phyloP scores from a whole-genome alignment of 2,113 vertebrate species.

The Perognathus longimembris region DNA sequence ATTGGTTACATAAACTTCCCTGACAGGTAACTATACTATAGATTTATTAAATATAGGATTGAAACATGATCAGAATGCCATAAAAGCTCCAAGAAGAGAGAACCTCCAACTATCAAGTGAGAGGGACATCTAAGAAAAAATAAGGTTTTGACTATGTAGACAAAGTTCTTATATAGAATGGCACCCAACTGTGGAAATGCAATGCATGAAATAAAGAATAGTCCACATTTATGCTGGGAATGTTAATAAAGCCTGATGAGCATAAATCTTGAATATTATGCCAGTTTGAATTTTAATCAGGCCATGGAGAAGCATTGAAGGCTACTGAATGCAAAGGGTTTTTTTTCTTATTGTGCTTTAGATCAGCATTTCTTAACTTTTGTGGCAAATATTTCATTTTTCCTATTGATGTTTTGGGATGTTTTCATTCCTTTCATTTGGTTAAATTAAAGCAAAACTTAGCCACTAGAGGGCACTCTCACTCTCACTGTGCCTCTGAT shows the following conservation, averaged over 20 bases:
- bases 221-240: not conserved
- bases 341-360: not conserved
- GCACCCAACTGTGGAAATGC: not conserved
- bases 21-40: not conserved
- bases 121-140: not conserved
- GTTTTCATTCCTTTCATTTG: not conserved
- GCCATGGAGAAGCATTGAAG: not conserved
- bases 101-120: not conserved
- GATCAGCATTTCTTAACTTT: not conserved
- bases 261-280: not conserved
- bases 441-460: constrained; percentile 50
- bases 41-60: not conserved
- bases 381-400: constrained; percentile 1
- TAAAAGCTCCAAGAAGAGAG: not conserved
- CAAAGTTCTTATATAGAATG: not conserved
- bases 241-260: not conserved
- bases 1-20: not conserved
- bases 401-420: constrained; percentile 18
- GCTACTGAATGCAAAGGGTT: not conserved
- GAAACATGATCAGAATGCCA: not conserved
- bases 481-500: not conserved
- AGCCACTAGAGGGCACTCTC: constrained; percentile 82
- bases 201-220: not conserved
- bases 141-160: not conserved
- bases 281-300: not conserved